These are phyloP conservation scores for Orchesella flavescens DNA, from an alignment of 2,888 invertebrate genomes.

Conservation along the genomic window DNA sequence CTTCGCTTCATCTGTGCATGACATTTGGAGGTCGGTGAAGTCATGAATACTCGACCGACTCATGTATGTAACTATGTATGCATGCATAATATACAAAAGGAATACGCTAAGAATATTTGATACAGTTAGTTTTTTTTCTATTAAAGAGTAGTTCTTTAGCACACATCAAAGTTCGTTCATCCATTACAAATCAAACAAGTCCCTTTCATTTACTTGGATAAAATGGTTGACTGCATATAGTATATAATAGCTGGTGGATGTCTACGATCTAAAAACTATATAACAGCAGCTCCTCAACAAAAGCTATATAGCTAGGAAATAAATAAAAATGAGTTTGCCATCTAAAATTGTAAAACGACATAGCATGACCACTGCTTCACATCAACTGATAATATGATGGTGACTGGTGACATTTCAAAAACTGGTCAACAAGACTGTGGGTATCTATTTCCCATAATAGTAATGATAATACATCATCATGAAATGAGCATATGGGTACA, in stretches of 20 bases:
- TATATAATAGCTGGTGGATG: too few relatives aligned
- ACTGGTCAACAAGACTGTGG: constrained; percentile 43
- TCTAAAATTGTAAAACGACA: constrained; percentile 49
- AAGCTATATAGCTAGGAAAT: too few relatives aligned
- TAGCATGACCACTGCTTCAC: constrained; percentile 48
- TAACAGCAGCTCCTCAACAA: too few relatives aligned
- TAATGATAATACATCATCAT: constrained; percentile 14
- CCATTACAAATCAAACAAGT: constrained; percentile 43
- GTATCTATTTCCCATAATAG: constrained; percentile 42
- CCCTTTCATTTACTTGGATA: constrained; percentile 35
- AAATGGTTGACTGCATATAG: too few relatives aligned
- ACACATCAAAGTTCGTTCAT: constrained; percentile 32
- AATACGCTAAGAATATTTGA: too few relatives aligned
- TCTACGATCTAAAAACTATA: too few relatives aligned
- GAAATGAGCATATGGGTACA: background rate
- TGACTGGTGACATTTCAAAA: constrained; percentile 56
- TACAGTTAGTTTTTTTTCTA: too few relatives aligned
- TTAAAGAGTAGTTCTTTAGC: too few relatives aligned
- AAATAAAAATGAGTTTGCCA: constrained; percentile 50
- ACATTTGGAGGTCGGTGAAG: constrained; percentile 57
- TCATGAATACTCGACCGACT: constrained; percentile 22
- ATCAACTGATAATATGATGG: constrained; percentile 36
- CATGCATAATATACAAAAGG: background rate
- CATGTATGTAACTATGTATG: too few relatives aligned
- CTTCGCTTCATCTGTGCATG: constrained; percentile 34